Conservation (phyloP, 1,140 invertebrate species). For the Rhagoletis zephyria region DNA sequence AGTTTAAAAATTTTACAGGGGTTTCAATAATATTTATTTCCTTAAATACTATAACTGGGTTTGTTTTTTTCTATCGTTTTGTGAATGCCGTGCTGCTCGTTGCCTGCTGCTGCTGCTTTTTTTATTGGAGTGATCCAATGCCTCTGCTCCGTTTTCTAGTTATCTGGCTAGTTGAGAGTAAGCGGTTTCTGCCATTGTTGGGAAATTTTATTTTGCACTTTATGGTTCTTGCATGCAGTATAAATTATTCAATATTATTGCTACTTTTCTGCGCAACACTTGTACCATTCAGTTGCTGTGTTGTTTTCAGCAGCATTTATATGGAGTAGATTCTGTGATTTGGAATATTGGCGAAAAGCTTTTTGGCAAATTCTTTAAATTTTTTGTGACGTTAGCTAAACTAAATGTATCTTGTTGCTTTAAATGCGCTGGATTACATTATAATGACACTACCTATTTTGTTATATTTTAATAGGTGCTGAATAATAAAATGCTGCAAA, state of each 20-base stretch:
- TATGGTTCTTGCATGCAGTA: not conserved
- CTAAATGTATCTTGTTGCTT: not conserved
- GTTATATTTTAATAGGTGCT: no score
- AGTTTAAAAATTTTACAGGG: no score
- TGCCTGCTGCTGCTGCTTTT: no score
- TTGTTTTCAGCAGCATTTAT: not conserved
- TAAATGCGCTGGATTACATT: not conserved
- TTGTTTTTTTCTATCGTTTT: no score
- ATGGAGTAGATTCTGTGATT: not conserved
- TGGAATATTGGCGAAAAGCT: not conserved
- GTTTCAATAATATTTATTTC: no score
- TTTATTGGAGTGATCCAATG: not conserved
- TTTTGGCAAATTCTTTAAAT: not conserved
- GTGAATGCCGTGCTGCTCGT: no score
- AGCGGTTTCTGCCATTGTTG: not conserved
- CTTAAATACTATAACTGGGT: no score
- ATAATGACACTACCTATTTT: no score
- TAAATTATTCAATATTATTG: conserved; percentile 25
- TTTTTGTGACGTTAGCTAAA: not conserved
- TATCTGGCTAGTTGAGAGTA: not conserved
- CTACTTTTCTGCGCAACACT: not conserved
- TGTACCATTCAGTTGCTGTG: not conserved
- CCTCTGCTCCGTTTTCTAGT: not conserved
- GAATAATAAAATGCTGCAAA: no score
- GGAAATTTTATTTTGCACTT: not conserved